Conservation (phyloP, 2,113 vertebrate species). For the Cranoglanis bouderius region DNA sequence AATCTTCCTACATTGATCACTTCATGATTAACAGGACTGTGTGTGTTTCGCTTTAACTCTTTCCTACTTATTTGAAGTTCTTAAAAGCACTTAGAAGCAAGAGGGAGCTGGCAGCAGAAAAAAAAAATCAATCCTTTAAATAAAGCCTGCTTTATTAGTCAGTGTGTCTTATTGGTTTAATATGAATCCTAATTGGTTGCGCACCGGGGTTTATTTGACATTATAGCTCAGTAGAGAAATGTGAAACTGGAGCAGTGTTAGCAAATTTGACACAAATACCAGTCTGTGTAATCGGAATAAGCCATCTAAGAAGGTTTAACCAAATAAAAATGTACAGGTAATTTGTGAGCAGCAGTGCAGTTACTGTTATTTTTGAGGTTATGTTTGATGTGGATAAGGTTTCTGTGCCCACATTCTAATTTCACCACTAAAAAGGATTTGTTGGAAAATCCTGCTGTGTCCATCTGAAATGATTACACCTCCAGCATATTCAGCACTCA, state of each 20-base stretch:
- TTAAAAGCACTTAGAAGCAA: not conserved
- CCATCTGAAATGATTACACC: not conserved
- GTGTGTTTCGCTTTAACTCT: not conserved
- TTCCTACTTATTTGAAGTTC: not conserved
- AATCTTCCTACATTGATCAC: not conserved
- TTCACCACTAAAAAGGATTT: conserved; percentile 3
- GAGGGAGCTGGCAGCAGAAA: not conserved
- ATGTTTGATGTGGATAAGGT: not conserved
- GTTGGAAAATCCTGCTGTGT: conserved; percentile 21
- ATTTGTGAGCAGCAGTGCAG: conserved; percentile 19
- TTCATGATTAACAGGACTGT: not conserved
- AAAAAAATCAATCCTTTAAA: not conserved
- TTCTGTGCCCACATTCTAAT: conserved; percentile 22
- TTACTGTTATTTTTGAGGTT: not conserved
- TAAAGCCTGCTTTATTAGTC: not conserved
- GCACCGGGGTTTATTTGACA: not conserved
- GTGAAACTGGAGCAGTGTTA: not conserved
- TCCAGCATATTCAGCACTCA: not conserved
- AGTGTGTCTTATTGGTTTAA: not conserved
- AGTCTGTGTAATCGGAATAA: not conserved
- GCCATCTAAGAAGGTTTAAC: not conserved
- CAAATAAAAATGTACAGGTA: not conserved
- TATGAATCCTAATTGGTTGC: not conserved
- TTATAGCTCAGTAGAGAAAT: not conserved
- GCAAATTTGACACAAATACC: not conserved